Conservation (phyloP, 1,140 invertebrate species). For the Drosophila obscura region DNA sequence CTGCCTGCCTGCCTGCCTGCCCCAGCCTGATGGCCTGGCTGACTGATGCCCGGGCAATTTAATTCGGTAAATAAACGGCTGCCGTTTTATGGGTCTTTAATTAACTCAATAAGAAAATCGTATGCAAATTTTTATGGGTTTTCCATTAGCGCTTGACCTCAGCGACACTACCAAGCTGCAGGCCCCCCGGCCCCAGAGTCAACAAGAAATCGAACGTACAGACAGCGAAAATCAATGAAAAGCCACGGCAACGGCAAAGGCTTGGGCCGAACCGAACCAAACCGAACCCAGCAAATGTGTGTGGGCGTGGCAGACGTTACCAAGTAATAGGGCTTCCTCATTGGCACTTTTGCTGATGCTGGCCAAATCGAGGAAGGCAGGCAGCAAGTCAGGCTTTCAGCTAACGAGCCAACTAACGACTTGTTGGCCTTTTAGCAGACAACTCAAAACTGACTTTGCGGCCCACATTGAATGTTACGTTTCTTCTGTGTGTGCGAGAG, state of each 20-base stretch:
- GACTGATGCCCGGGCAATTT: conserved; percentile 27
- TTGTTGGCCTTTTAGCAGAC: conserved; percentile 55
- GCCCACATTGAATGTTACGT: conserved; percentile 67
- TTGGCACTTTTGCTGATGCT: conserved; percentile 57
- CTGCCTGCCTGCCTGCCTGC: no score
- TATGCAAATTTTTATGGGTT: conserved; percentile 64
- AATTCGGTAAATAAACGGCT: conserved; percentile 28
- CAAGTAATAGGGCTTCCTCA: conserved; percentile 74
- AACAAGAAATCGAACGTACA: conserved; percentile 35
- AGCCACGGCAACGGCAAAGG: background rate
- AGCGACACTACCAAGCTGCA: conserved; percentile 48
- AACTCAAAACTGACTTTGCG: conserved; percentile 34
- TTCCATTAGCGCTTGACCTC: conserved; percentile 66
- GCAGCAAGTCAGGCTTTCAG: conserved; percentile 2
- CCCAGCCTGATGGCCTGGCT: background rate
- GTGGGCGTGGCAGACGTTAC: conserved; percentile 41
- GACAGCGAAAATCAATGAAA: conserved; percentile 68
- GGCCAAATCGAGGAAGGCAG: conserved; percentile 9
- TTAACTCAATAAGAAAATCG: conserved; percentile 66
- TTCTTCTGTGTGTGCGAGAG: background rate
- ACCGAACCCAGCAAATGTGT: conserved; percentile 1
- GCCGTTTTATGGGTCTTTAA: conserved; percentile 50
- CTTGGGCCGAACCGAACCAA: background rate
- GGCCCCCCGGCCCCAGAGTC: conserved; percentile 1
- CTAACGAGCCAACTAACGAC: conserved; percentile 56